These are phyloP conservation scores for Synanthedon formicaeformis DNA, from an alignment of 2,888 invertebrate genomes.

Conservation along the genomic window DNA sequence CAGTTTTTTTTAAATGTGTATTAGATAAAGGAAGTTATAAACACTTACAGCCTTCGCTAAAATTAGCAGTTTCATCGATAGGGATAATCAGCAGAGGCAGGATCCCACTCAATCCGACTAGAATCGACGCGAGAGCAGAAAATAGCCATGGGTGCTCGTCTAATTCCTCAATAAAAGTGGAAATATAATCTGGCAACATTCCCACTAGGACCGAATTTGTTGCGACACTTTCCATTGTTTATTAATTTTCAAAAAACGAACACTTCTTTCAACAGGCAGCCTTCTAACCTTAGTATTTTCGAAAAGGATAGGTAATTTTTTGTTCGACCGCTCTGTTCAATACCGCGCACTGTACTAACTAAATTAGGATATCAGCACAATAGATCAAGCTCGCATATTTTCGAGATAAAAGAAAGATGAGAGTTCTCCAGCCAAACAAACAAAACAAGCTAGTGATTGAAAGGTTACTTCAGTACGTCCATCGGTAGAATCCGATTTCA, in stretches of 20 bases:
- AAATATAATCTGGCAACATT: conserved; percentile 69
- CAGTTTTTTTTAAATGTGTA: no score
- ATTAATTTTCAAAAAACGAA: background rate
- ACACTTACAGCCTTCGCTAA: conserved; percentile 78
- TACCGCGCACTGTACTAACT: conserved; percentile 35
- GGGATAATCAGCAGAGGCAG: conserved; percentile 90
- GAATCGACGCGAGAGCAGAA: conserved; percentile 82
- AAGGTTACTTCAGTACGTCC: conserved; percentile 35
- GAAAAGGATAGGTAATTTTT: background rate
- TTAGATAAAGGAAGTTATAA: background rate
- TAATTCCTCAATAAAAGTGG: conserved; percentile 59
- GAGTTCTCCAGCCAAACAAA: conserved; percentile 53
- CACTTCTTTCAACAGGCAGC: conserved; percentile 4
- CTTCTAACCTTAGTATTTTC: background rate
- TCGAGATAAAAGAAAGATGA: conserved; percentile 30
- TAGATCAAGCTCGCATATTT: conserved; percentile 30
- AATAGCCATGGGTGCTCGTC: conserved; percentile 88
- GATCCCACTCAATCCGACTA: conserved; percentile 92
- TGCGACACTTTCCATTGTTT: conserved; percentile 16
- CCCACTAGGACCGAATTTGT: conserved; percentile 27
- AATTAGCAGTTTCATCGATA: conserved; percentile 71
- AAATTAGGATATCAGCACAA: conserved; percentile 15
- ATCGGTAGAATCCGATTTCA: conserved; percentile 3
- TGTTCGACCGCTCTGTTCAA: conserved; percentile 20
- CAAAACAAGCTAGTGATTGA: conserved; percentile 73